Base-by-base conservation (phyloP, 1,140 invertebrate genomes). In the Pseudomyrmex concolor region DNA sequence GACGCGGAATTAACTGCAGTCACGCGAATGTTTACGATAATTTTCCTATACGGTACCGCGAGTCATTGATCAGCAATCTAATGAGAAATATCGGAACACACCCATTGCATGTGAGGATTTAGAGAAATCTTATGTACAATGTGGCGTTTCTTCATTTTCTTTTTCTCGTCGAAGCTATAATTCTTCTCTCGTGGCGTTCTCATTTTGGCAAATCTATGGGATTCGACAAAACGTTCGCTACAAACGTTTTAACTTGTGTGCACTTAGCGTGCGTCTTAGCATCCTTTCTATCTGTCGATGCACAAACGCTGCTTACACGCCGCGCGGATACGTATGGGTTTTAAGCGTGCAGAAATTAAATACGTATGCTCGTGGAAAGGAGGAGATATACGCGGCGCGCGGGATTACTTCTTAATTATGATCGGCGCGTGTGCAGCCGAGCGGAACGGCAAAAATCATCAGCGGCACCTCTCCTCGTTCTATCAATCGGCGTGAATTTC, bases 391-490 rank as follows among this genome's bases (percentile, higher is more conserved):
- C 9, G 43, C 8, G 17, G 50, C 9, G 43, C 13, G 17, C 13
- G 17, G 19, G 84, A 86, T 87, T 73, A 76, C 67, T 68, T 84
- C 57, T 88, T 88, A 88, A 88, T 88, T 88, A 84, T 85, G 83
- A 87, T 76, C 82, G 74, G 60, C 66, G 64, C 70, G 85, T 62
- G 80, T 78, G 85, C 86, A 72, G 22, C 66, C 59, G 66, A 87
- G 70, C 83, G 22, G 86, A 88, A 87, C 86, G 83, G 25, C 70
- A 82, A 82, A 87, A 84, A 72, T 81, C 25, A 72, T 81, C 25
- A 80, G 34, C 45, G 34, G 63, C 73, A 57, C 64, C 85, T 88
- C 74, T 87, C 81, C 25, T 74, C 51, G n/a, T 85, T 82, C 64
- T 78, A 62, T 50, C 60, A 55, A 77, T 66, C 70, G 71, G 50